Evolutionary conservation across 2,888 invertebrate genomes (phyloP), one percentile per base, ranked within the genome.

Genomic region (Melinaea marsaeus): DNA sequence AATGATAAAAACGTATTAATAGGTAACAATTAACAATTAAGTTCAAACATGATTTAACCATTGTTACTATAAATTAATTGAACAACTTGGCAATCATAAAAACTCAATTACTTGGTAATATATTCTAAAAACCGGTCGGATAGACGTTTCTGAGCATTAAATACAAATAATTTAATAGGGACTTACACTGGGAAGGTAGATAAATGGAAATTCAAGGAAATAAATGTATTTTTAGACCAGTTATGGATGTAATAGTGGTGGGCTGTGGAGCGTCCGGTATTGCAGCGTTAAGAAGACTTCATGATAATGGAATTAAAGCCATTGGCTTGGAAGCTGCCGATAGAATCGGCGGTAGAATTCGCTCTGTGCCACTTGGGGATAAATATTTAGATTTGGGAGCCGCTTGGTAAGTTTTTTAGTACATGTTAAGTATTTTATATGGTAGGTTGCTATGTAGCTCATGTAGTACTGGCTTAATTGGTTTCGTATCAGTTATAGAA

Each of bases 321-420:
- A 68, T 92, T 46, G 84, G 94, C 0, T 74, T 95, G 55, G 95
- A 94, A 77, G 93, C 93, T 1, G 92, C 92, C 69, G 84, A 91
- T 69, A 89, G 93, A 46, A 89, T 94, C 60, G 95, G 95, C 0
- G 95, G 95, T 1, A 87, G 95, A 63, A 86, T 94, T 32, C 72
- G 85, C 58, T 91, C 92, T 0, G 83, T 91, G 2, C 82, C 85
- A 0, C 92, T 91, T 69, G 93, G 90, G 1, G 91, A 91, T 0
- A 91, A 89, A 67, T 81, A 92, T 4, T 85, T 95, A 4, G 96
- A 96, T 77, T 75, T 95, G 58, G 96, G 96, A 0, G 96, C 95
- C 56, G 95, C 96, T 71, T 96, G 95, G 95, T 94, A 69, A 79
- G 76, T 63, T 34, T 56, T 34, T 7, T 13, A 54, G 46, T 13